These are phyloP conservation scores for Crocodylus rhombifer DNA, from an alignment of 2,797 vertebrate genomes.

Conservation along the genomic window DNA sequence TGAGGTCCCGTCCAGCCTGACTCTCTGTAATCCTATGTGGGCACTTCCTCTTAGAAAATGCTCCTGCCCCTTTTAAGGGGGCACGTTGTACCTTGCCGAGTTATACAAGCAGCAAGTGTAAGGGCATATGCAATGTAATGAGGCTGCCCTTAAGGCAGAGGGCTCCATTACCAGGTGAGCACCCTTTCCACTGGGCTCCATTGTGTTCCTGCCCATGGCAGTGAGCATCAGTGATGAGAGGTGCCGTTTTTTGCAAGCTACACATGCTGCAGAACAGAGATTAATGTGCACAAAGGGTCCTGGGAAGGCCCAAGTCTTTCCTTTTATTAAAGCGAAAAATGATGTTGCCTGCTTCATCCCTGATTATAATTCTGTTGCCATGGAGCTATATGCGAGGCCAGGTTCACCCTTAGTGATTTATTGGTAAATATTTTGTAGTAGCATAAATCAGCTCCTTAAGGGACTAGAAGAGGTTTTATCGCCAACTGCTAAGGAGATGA, in stretches of 20 bases:
- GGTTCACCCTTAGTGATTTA: not conserved
- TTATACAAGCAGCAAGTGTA: not conserved
- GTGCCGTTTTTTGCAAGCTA: constrained; percentile 6
- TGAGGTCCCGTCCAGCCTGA: too few species aligned
- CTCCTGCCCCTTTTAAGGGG: not conserved
- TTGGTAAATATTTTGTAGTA: constrained; percentile 21
- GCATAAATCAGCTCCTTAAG: constrained; percentile 14
- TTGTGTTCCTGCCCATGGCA: constrained; percentile 29
- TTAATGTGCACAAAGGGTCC: constrained; percentile 39
- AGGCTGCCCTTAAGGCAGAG: not conserved
- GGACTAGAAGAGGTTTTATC: not conserved
- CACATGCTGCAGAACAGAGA: not conserved
- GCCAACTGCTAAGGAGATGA: constrained; percentile 26
- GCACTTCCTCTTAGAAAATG: fast-evolving
- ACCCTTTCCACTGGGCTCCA: not conserved
- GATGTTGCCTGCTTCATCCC: constrained; percentile 32
- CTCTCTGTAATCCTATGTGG: not conserved
- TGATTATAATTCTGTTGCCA: constrained; percentile 14
- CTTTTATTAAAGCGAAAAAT: constrained; percentile 37
- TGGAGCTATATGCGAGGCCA: not conserved
- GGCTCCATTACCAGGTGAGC: not conserved
- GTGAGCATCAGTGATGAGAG: constrained; percentile 7
- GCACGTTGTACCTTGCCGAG: not conserved
- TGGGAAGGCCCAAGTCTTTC: constrained; percentile 17
- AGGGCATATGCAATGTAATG: not conserved